Evolutionary conservation across 1,140 invertebrate species (phyloP).

Genomic region (Lamellibrachia luymesi): DNA sequence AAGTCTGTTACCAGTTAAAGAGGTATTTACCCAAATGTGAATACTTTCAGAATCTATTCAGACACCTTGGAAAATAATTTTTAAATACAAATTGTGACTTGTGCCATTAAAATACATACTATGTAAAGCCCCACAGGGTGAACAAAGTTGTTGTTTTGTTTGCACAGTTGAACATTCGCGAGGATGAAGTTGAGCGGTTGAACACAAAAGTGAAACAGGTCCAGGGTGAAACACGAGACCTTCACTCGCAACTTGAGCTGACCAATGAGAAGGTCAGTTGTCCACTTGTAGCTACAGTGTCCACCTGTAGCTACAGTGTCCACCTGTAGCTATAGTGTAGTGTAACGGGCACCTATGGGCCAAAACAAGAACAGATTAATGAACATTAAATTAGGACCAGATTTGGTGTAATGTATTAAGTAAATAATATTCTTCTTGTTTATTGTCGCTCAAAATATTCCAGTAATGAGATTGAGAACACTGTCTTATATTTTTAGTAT

Average conservation of each 20-base stretch:
- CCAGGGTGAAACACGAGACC: conserved; percentile 45
- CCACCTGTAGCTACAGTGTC: background rate
- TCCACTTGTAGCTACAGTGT: background rate
- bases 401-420: no score
- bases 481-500: no score
- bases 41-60: no score
- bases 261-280: conserved; percentile 38
- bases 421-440: no score
- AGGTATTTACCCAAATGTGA: background rate
- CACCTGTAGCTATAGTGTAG: no score
- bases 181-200: conserved; percentile 46
- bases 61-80: no score
- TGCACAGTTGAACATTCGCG: conserved; percentile 44
- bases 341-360: no score
- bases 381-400: no score
- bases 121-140: background rate
- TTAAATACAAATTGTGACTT: background rate
- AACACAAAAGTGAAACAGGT: conserved; percentile 38
- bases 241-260: conserved; percentile 39
- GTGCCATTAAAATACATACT: background rate
- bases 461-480: no score
- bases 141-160: conserved; percentile 2
- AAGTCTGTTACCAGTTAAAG: background rate
- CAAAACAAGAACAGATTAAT: no score
- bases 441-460: no score